Conservation (phyloP, 1,140 invertebrate genomes). For the Telenomus remus region DNA sequence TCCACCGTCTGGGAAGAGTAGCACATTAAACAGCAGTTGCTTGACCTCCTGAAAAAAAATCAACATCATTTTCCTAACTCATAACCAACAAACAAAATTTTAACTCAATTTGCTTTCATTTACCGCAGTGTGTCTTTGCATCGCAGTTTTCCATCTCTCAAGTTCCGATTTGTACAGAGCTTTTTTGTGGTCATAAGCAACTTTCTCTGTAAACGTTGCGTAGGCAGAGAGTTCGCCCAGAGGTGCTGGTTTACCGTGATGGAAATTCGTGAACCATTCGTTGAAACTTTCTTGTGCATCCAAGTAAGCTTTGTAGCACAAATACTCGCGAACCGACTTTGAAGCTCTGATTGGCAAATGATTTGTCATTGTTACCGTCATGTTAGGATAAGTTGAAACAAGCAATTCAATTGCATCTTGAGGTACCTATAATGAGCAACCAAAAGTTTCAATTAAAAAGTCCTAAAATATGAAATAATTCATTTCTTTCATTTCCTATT, state of each 20-base stretch:
- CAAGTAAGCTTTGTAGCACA: constrained; percentile 86
- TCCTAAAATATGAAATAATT: too few species aligned
- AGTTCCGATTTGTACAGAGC: constrained; percentile 86
- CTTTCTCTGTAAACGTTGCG: constrained; percentile 89
- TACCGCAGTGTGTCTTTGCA: constrained; percentile 81
- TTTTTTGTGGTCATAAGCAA: constrained; percentile 88
- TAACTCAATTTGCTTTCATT: constrained; percentile 7
- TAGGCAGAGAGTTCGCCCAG: constrained; percentile 77
- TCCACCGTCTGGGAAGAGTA: constrained; percentile 91
- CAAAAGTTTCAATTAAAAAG: too few species aligned
- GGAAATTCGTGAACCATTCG: constrained; percentile 90
- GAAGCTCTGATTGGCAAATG: constrained; percentile 73
- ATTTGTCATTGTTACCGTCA: constrained; percentile 71
- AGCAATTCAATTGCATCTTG: constrained; percentile 80
- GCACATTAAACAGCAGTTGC: constrained; percentile 89
- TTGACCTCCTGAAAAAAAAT: constrained; percentile 78
- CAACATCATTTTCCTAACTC: background rate
- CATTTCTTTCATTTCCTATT: too few species aligned
- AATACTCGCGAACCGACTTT: constrained; percentile 82
- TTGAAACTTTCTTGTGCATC: constrained; percentile 90
- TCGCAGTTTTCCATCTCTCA: constrained; percentile 84
- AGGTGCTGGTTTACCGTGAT: constrained; percentile 85
- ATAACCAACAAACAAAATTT: too few species aligned
- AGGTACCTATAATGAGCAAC: constrained; percentile 72
- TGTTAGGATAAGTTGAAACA: constrained; percentile 75